Evolutionary conservation across 2,113 vertebrate species (phyloP).

Genomic region (Arenaria interpres): DNA sequence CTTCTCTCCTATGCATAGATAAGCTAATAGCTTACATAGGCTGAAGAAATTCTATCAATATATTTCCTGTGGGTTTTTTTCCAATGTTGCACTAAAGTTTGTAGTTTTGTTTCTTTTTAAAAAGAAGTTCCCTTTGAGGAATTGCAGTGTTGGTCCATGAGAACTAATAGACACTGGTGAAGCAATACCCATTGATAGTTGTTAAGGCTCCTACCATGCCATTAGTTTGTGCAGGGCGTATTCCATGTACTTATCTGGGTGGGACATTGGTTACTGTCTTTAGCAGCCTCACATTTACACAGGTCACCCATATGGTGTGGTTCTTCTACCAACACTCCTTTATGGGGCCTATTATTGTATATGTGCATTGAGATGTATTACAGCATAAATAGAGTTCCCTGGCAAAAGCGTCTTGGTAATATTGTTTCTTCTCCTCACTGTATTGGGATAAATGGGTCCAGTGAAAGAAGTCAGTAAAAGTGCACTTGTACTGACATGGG

Average conservation of each 20-base stretch:
- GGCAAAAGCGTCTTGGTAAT: not conserved
- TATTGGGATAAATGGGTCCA: not conserved
- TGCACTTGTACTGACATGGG: not conserved
- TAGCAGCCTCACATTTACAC: not conserved
- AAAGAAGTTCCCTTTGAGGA: not conserved
- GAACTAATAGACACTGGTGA: fast-evolving
- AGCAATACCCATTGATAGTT: not conserved
- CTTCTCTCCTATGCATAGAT: not conserved
- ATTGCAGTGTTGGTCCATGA: not conserved
- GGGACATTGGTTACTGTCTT: not conserved
- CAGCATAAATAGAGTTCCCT: not conserved
- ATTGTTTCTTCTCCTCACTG: not conserved
- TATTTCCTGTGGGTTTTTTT: not conserved
- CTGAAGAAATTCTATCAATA: not conserved
- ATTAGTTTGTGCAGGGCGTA: not conserved
- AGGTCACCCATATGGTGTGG: fast-evolving
- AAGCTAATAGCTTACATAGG: not conserved
- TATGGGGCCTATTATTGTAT: not conserved
- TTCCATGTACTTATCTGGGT: not conserved
- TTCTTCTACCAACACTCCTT: not conserved
- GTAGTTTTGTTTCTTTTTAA: not conserved
- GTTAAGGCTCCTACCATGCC: not conserved
- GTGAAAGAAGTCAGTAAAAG: not conserved
- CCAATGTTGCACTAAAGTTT: not conserved
- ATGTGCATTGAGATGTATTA: not conserved